Evolutionary conservation across 2,888 invertebrate species (phyloP).

Genomic region (Calliopum simillimum): DNA sequence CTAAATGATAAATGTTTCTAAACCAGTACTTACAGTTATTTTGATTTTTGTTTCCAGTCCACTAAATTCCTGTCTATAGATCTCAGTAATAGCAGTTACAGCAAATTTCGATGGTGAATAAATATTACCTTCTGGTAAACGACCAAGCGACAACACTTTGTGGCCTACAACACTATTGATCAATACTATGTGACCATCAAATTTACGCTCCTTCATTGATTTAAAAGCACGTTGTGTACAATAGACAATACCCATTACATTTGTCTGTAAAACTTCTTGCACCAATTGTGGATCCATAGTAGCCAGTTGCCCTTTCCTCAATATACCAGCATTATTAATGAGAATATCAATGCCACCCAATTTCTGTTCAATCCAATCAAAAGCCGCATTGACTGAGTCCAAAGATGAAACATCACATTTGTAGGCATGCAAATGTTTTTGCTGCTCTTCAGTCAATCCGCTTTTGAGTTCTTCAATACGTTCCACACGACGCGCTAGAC

Average conservation of each 20-base stretch:
- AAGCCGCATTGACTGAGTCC: conserved; percentile 69
- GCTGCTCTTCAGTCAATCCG: conserved; percentile 41
- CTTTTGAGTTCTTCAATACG: conserved; percentile 49
- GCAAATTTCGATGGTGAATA: conserved; percentile 59
- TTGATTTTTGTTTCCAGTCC: conserved; percentile 48
- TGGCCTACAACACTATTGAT: conserved; percentile 62
- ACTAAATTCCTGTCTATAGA: conserved; percentile 56
- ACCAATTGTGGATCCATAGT: conserved; percentile 46
- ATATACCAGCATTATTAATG: conserved; percentile 72
- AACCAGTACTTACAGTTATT: conserved; percentile 46
- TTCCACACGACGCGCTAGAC: conserved; percentile 68
- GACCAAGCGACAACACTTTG: neutral
- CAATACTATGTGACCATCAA: conserved; percentile 66
- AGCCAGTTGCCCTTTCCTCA: conserved; percentile 49
- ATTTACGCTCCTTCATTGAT: conserved; percentile 65
- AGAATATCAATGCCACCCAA: conserved; percentile 71
- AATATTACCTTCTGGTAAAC: conserved; percentile 32
- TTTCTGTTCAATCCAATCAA: conserved; percentile 67
- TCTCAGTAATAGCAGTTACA: conserved; percentile 57
- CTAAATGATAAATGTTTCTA: no score
- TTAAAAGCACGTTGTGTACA: conserved; percentile 67
- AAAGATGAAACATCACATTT: conserved; percentile 69
- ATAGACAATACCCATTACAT: conserved; percentile 65
- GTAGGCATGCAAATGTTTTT: conserved; percentile 43
- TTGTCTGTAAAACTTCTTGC: conserved; percentile 65